A percentile compares a stretch with the other conserved stretches of the same genome.
These are phyloP conservation scores for Trissolcus brochymenae DNA, from an alignment of 2,888 invertebrate genomes.

Conservation along the genomic window DNA sequence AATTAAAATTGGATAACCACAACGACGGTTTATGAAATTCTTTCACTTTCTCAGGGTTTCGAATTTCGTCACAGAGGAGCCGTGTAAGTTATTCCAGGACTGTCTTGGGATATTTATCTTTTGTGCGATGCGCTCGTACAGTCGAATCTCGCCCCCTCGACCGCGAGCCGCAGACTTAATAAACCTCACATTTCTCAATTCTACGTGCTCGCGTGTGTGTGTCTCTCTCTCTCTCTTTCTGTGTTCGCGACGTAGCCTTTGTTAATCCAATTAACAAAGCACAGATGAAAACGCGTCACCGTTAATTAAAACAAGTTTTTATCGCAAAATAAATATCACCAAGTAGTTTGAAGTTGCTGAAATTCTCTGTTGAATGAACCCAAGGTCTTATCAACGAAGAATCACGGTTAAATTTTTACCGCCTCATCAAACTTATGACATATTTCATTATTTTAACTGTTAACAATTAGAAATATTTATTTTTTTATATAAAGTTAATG, in stretches of 20 bases:
- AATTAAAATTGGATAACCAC: too few species aligned
- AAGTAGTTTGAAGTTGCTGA: neutral
- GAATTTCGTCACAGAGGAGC: slow-evolving; percentile 26
- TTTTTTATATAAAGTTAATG: too few species aligned
- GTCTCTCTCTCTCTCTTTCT: slow-evolving; percentile 9
- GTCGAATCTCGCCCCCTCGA: slow-evolving; percentile 67
- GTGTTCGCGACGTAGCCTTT: slow-evolving; percentile 44
- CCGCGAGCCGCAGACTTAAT: slow-evolving; percentile 73
- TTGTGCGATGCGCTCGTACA: slow-evolving; percentile 38
- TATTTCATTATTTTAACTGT: too few species aligned
- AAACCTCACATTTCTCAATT: slow-evolving; percentile 65
- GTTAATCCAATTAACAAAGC: slow-evolving; percentile 48
- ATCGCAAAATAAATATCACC: neutral
- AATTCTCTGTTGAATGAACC: neutral
- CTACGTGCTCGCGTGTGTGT: slow-evolving; percentile 49
- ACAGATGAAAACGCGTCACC: slow-evolving; percentile 42
- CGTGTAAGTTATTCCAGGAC: slow-evolving; percentile 69
- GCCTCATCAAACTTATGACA: too few species aligned
- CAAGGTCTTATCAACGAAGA: too few species aligned
- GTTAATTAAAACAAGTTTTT: slow-evolving; percentile 16
- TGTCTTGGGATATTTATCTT: slow-evolving; percentile 74
- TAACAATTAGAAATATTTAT: too few species aligned
- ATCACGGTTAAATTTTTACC: too few species aligned
- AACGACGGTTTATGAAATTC: too few species aligned
- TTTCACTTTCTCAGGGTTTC: neutral